phyloP scores from a whole-genome alignment of 2,797 vertebrate genomes.

The Silurus lanzhouensis region DNA sequence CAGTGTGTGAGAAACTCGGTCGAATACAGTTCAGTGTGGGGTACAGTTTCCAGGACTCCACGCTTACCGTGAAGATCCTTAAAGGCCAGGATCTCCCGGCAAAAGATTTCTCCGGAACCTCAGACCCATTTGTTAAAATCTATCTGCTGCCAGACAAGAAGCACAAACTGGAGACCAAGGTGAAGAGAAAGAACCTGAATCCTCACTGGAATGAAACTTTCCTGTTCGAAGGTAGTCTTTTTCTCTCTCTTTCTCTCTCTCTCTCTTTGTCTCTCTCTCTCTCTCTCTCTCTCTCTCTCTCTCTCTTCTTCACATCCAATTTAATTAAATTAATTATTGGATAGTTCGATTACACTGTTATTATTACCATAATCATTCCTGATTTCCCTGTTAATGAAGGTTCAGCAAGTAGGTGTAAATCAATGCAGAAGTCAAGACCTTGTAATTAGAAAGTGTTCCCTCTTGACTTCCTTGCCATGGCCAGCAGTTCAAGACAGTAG shows the following conservation, averaged over 20 bases:
- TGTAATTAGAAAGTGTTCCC: background rate
- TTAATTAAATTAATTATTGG: background rate
- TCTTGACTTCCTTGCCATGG: background rate
- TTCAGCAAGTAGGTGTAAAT: background rate
- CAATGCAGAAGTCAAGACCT: background rate
- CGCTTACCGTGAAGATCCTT: slow-evolving; percentile 96
- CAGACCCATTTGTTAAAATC: slow-evolving; percentile 98
- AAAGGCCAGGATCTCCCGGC: slow-evolving; percentile 97
- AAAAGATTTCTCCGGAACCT: slow-evolving; percentile 98
- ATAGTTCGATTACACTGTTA: too few relatives aligned
- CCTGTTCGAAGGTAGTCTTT: slow-evolving; percentile 88
- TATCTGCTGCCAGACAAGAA: slow-evolving; percentile 98
- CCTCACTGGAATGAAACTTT: slow-evolving; percentile 99
- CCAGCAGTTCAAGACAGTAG: background rate
- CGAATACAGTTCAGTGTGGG: slow-evolving; percentile 96
- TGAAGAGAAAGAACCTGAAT: slow-evolving; percentile 98
- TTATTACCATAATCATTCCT: background rate
- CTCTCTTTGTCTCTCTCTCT: background rate
- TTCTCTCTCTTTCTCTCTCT: too few relatives aligned
- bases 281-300: background rate
- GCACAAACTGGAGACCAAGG: slow-evolving; percentile 98
- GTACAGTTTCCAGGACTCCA: slow-evolving; percentile 98
- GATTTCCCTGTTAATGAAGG: background rate
- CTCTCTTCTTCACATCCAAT: slow-evolving; percentile 23
- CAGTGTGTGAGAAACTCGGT: slow-evolving; percentile 89